Evolutionary conservation across 2,888 invertebrate genomes (phyloP), one percentile per base, ranked within the genome.

Genomic region (Chouioia cunea): DNA sequence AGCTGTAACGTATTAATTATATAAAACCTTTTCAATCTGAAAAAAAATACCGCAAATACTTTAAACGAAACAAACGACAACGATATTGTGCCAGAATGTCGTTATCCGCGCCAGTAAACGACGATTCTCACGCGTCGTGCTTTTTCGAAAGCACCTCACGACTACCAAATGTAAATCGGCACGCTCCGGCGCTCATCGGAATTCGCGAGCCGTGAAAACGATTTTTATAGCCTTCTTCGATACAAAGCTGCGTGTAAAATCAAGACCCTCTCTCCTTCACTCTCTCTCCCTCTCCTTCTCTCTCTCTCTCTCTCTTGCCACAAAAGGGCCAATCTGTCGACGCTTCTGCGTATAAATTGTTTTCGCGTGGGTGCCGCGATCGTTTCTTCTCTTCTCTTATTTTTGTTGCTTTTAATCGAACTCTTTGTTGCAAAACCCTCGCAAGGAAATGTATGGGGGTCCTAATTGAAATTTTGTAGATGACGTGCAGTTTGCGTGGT

Each of bases 391-490:
- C 68, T 65, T 54, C 53, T 36, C n/a, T 27, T 69, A 56, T 68
- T 63, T 59, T 27, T 14, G n/a, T 15, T 60, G 57, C 68, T 54
- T 66, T 65, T 65, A 47, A 23, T 57, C 36, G 48, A 63, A 22
- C 50, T 60, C 2, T n/a, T 63, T 53, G 65, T 52, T 70, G 36
- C 67, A 36, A 36, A 36, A 64, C 57, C 74, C 75, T 75, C 65
- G 76, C 76, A 12, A 63, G 77, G 77, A 76, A 80, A 79, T 78
- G 76, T 77, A 68, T 76, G 70, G 71, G 72, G 36, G 10, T 70
- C 73, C 56, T 80, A 82, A 82, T 82, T 81, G 80, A 75, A 77
- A 82, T 82, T 82, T 82, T 78, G 80, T 79, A 80, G 76, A 60
- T 66, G 36, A 10, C 36, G 36, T 78, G 80, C 79, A 80, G 76